Conservation (phyloP, 1,140 invertebrate genomes). For the Capitella teleta region DNA sequence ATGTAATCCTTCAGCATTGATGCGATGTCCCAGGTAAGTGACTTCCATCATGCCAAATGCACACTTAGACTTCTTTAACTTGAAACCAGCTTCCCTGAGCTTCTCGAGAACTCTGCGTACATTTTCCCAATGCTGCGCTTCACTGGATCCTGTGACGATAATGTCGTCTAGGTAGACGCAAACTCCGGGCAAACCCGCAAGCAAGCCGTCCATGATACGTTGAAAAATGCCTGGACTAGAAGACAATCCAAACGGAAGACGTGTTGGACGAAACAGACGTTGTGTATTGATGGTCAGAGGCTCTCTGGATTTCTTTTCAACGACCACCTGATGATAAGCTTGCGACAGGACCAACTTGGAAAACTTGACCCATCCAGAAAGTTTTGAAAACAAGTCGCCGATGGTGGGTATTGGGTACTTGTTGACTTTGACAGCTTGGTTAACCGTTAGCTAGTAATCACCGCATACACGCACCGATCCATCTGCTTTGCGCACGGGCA, state of each 20-base stretch:
- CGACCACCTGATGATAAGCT: too few species aligned
- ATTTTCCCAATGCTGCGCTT: slow-evolving; percentile 10
- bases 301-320: too few species aligned
- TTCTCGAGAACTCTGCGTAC: not conserved
- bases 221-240: slow-evolving; percentile 46
- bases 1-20: not conserved
- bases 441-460: too few species aligned
- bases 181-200: slow-evolving; percentile 25
- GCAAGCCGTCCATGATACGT: slow-evolving; percentile 36
- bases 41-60: not conserved
- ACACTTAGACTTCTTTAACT: slow-evolving; percentile 5
- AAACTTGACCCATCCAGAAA: too few species aligned
- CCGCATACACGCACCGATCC: too few species aligned
- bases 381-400: too few species aligned
- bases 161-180: slow-evolving; percentile 16
- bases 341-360: too few species aligned
- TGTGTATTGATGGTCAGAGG: too few species aligned
- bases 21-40: slow-evolving; percentile 1
- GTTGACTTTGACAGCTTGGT: too few species aligned
- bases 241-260: slow-evolving; percentile 44
- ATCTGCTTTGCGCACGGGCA: too few species aligned
- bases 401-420: too few species aligned
- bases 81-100: slow-evolving; percentile 2
- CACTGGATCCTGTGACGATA: slow-evolving; percentile 12
- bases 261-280: too few species aligned